Evolutionary conservation across 1,140 invertebrate genomes (phyloP).

Genomic region (Pseudomyrmex pallidus): DNA sequence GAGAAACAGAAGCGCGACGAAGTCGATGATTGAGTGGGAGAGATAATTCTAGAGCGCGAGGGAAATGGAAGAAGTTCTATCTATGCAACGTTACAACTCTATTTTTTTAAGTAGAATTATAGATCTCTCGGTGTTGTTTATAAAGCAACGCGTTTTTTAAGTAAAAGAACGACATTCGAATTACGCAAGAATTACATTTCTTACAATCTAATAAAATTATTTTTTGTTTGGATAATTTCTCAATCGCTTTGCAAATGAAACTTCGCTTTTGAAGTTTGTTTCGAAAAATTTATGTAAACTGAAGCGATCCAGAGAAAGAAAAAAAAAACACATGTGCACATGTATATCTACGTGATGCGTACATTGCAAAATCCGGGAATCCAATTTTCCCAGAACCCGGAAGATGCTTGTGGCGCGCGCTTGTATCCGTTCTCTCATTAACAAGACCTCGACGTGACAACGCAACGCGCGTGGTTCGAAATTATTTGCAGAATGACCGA

Average conservation of each 20-base stretch:
- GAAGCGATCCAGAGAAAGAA: too few relatives aligned
- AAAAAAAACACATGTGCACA: too few relatives aligned
- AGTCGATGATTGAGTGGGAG: conserved; percentile 34
- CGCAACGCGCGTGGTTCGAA: conserved; percentile 18
- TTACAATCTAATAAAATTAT: too few relatives aligned
- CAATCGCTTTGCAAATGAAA: too few relatives aligned
- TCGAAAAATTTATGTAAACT: too few relatives aligned
- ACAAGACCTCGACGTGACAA: conserved; percentile 3
- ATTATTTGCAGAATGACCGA: conserved; percentile 44
- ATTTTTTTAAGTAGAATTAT: conserved; percentile 13
- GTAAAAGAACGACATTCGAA: too few relatives aligned
- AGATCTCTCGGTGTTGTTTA: background rate
- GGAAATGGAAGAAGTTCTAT: conserved; percentile 6
- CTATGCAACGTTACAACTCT: background rate
- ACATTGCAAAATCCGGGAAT: conserved; percentile 2
- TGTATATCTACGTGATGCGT: too few relatives aligned
- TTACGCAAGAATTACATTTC: too few relatives aligned
- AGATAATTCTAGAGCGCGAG: conserved; percentile 30
- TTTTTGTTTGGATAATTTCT: too few relatives aligned
- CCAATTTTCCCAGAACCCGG: background rate
- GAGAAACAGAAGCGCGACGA: background rate
- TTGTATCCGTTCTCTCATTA: conserved; percentile 32
- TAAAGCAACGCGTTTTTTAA: background rate
- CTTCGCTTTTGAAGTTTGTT: too few relatives aligned
- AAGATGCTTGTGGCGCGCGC: too few relatives aligned